Conservation (phyloP, 2,797 vertebrate species). For the Muscicapa striata region DNA sequence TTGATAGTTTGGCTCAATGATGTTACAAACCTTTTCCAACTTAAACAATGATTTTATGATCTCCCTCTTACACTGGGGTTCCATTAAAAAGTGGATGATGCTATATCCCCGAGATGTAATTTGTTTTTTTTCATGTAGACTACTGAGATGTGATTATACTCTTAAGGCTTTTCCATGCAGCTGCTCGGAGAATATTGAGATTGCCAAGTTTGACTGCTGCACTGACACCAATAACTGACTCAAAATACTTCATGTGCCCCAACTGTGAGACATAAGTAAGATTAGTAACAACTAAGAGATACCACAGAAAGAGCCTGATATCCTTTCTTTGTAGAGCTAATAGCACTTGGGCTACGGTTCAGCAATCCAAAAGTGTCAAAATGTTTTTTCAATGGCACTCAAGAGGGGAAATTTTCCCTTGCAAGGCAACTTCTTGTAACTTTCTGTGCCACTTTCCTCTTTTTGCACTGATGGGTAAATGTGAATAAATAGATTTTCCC, state of each 20-base stretch:
- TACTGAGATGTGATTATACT: not conserved
- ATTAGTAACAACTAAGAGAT: not conserved
- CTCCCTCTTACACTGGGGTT: not conserved
- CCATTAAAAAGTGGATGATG: not conserved
- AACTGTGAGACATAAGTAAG: not conserved
- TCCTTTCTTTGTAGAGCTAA: not conserved
- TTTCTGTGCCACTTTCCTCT: not conserved
- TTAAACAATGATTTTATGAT: fast-evolving
- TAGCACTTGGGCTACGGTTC: not conserved
- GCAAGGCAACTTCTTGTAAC: not conserved
- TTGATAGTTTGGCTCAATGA: not conserved
- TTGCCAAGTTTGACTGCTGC: not conserved
- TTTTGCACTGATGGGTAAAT: not conserved
- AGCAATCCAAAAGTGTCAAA: not conserved
- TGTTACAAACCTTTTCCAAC: not conserved
- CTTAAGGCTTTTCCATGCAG: not conserved
- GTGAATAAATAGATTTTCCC: not conserved
- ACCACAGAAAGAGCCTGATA: not conserved
- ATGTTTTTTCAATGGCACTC: not conserved
- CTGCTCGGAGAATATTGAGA: not conserved
- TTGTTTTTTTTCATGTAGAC: not conserved
- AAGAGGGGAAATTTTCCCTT: not conserved
- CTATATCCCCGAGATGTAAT: not conserved
- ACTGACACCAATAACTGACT: not conserved
- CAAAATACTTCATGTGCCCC: not conserved